phyloP scores from a whole-genome alignment of 2,888 invertebrate genomes.

The Bimastos eiseni region DNA sequence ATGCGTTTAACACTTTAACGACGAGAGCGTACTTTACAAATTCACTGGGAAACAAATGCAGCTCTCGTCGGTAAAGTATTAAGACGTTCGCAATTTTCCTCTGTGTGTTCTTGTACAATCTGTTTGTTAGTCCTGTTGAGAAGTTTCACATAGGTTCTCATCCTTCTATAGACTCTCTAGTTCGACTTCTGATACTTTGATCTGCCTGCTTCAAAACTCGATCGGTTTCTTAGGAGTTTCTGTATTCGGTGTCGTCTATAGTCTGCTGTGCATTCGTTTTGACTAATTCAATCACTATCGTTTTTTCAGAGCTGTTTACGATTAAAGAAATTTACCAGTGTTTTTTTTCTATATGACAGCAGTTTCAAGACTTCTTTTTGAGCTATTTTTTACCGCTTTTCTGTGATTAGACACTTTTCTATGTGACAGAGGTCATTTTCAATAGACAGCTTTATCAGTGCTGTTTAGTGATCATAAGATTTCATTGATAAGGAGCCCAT shows the following conservation, averaged over 20 bases:
- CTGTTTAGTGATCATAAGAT: neutral
- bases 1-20: no score
- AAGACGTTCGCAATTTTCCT: neutral
- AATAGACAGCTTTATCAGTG: neutral
- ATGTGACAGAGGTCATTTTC: neutral
- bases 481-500: neutral
- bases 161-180: neutral
- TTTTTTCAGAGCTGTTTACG: neutral
- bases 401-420: neutral
- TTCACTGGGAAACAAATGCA: no score
- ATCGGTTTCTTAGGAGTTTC: neutral
- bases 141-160: neutral
- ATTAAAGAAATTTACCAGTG: no score
- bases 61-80: neutral
- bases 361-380: no score
- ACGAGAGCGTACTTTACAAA: no score
- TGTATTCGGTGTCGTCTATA: slow-evolving; percentile 4
- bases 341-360: no score
- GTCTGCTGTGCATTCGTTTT: neutral
- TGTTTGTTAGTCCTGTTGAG: neutral
- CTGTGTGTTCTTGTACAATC: neutral
- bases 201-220: neutral
- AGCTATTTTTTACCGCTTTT: neutral
- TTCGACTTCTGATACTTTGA: neutral
- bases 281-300: neutral